Evolutionary conservation across 2,797 vertebrate species (phyloP), one percentile per base, ranked within the genome.

Genomic region (Pitangus sulphuratus): DNA sequence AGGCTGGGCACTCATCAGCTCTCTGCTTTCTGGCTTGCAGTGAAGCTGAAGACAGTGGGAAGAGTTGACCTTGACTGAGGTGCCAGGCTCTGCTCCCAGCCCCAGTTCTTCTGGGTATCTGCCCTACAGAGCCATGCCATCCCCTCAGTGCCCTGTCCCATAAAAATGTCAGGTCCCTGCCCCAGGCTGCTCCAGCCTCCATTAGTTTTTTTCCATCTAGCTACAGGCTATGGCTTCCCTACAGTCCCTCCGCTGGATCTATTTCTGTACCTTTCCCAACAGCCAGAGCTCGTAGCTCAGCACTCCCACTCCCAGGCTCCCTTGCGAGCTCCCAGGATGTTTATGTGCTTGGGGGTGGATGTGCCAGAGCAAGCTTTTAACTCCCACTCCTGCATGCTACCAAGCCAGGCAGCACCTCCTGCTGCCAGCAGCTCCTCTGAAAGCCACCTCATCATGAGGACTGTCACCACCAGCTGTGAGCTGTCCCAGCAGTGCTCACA

Each of bases 101-200:
- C 31, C 35, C 0, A 0, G 2, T 28, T 22, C 56, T 53, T 26
- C 44, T 62, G 61, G 28, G 13, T 12, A 1, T 19, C 62, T 72
- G 68, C 20, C 35, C 65, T 37, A 5, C 3, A 2, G 57, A 78
- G 30, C 48, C 1, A 0, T 21, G 54, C 45, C 40, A 18, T 12
- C 26, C 65, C 15, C 20, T 18, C 3, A 0, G 3, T 26, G 39
- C 14, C 20, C 6, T 40, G 45, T 24, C 44, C 51, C 37, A 1
- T 40, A 5, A 33, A 28, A 51, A 25, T 7, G 9, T 26, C 15
- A 1, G 19, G 14, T n/a, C 26, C 28, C 44, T 62, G 68, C 12
- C n/a, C 44, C 9, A 21, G 40, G 16, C 71, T 76, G 44, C 58
- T 76, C 40, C 12, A 14, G 8, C 20, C 70, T 56, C 22, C 66